Evolutionary conservation across 2,888 invertebrate species (phyloP).

Genomic region (Calameuta pallipes): DNA sequence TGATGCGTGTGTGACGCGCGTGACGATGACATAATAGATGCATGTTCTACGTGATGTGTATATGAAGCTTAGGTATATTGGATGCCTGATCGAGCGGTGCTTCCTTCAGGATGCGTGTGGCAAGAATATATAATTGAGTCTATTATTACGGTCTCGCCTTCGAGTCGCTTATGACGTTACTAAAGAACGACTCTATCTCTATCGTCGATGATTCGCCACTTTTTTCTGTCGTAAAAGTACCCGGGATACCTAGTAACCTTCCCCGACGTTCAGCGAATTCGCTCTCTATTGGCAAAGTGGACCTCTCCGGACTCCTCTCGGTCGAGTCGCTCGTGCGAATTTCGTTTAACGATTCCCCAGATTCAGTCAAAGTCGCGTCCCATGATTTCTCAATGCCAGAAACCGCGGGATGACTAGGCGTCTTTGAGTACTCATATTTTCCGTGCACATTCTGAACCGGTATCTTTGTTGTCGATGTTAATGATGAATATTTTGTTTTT

Average conservation of each 20-base stretch:
- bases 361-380: background rate
- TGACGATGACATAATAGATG: conserved; percentile 14
- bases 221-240: conserved; percentile 54
- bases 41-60: conserved; percentile 7
- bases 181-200: conserved; percentile 63
- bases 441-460: conserved; percentile 40
- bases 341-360: conserved; percentile 47
- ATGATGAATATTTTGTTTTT: conserved; percentile 59
- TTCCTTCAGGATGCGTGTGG: background rate
- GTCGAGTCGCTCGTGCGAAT: conserved; percentile 44
- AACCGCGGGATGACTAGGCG: background rate
- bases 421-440: conserved; percentile 19
- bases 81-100: conserved; percentile 4
- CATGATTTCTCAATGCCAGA: conserved; percentile 3
- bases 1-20: background rate
- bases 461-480: conserved; percentile 55
- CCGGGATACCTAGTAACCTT: conserved; percentile 15
- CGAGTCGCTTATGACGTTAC: conserved; percentile 50
- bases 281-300: conserved; percentile 62
- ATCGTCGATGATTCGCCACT: conserved; percentile 60
- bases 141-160: conserved; percentile 31
- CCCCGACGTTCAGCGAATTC: conserved; percentile 44
- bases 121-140: background rate
- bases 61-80: conserved; percentile 9
- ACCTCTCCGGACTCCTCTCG: conserved; percentile 48